Percentiles rank a stretch among this genome's conserved stretches.
Conservation (phyloP, 2,888 invertebrate species). For the Xanthia icteritia region DNA sequence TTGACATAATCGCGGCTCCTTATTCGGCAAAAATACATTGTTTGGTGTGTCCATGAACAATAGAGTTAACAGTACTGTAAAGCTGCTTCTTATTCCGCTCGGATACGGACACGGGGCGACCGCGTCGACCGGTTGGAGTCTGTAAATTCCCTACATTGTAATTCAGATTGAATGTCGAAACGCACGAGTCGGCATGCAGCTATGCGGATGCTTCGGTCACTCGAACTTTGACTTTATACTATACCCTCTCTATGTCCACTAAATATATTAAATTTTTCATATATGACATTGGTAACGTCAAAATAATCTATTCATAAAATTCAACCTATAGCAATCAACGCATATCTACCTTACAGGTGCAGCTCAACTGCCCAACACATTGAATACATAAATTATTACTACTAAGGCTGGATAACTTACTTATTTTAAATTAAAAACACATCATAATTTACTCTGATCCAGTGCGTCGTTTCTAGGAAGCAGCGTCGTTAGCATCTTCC, state of each 20-base stretch:
- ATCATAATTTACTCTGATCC: conserved; percentile 63
- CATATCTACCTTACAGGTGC: neutral
- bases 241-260: conserved; percentile 9
- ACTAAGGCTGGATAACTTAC: conserved; percentile 34
- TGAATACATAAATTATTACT: conserved; percentile 35
- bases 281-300: neutral
- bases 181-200: conserved; percentile 87
- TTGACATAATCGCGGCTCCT: conserved; percentile 88
- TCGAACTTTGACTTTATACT: conserved; percentile 64
- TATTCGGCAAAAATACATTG: conserved; percentile 89
- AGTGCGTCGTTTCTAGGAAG: conserved; percentile 82
- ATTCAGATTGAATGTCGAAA: conserved; percentile 88
- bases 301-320: conserved; percentile 2
- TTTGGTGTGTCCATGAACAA: conserved; percentile 87
- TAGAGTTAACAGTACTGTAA: conserved; percentile 89
- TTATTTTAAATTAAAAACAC: conserved; percentile 56
- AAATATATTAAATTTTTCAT: conserved; percentile 1
- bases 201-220: conserved; percentile 80
- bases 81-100: conserved; percentile 89
- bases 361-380: neutral
- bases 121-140: conserved; percentile 76
- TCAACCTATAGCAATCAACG: conserved; percentile 9
- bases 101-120: conserved; percentile 82
- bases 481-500: conserved; percentile 83
- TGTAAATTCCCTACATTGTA: conserved; percentile 87